Evolutionary conservation across 1,140 invertebrate species (phyloP), one percentile per base, ranked within the genome.

Genomic region (Drosophila saltans): DNA sequence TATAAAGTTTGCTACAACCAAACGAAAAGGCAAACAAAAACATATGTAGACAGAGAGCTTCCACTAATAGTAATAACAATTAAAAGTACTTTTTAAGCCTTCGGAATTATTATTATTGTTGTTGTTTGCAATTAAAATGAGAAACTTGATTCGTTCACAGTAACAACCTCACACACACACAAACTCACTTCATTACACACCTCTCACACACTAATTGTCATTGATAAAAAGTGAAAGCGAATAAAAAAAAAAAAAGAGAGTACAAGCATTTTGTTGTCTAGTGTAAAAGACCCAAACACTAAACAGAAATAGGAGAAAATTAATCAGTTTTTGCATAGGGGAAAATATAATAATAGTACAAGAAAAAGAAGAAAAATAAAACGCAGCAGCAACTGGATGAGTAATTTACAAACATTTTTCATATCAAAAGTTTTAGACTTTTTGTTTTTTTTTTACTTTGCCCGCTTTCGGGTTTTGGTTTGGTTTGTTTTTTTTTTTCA

Each of bases 161-260:
- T 6, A 3, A 26, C 2, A 52, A 8, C 24, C 45, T 24, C 45
- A 52, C 45, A 52, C 21, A 52, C 45, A 52, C 45, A 52, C 21
- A 52, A 8, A 52, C 45, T 16, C 45, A 48, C 45, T 40, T 3
- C 10, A 40, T 36, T 40, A 40, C 10, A 40, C 10, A 40, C 10
- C 36, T 39, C 36, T 39, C 36, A 21, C 21, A 48, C 74, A 77
- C 74, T 77, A 77, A 78, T 82, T 84, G 65, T 70, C 73, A 79
- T 81, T 84, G 57, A 78, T 45, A 78, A 78, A 85, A 85, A 86
- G 82, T 86, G 82, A 85, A 85, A 85, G 81, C 69, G 75, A 48
- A 52, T 48, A 67, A 69, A 57, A 66, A 2, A 26, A 2, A 26
- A 39, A 33, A 26, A 16, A 58, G 71, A 59, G 59, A 66, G 39